Evolutionary conservation across 1,140 invertebrate genomes (phyloP).

Genomic region (Tetramorium simillimum): DNA sequence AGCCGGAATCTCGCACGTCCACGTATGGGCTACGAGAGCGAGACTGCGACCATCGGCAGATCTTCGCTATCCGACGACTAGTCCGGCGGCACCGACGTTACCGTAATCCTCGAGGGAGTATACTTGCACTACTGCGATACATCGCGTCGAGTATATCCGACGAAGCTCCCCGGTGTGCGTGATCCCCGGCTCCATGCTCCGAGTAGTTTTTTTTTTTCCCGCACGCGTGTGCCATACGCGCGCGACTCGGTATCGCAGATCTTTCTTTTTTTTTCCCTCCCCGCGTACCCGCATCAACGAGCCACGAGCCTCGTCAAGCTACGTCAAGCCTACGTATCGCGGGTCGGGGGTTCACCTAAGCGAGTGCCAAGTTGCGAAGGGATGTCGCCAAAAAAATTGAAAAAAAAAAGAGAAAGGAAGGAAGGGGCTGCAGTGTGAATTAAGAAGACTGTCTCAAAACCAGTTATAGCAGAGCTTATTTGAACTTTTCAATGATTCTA

Average conservation of each 20-base stretch:
- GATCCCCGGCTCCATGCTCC: constrained; percentile 50
- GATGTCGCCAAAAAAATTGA: not conserved
- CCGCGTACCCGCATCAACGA: constrained; percentile 33
- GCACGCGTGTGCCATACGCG: constrained; percentile 35
- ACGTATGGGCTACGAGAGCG: constrained; percentile 44
- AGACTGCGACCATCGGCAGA: constrained; percentile 45
- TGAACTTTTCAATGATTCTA: not conserved
- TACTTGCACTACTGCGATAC: constrained; percentile 58
- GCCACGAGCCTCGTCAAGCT: constrained; percentile 22
- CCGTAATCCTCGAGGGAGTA: constrained; percentile 58
- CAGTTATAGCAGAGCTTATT: not conserved
- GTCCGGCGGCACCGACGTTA: constrained; percentile 49
- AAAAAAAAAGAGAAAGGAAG: constrained; percentile 19
- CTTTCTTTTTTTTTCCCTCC: not conserved
- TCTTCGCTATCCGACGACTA: constrained; percentile 48
- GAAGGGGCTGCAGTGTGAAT: not conserved
- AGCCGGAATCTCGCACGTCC: constrained; percentile 57
- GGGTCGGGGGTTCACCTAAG: constrained; percentile 18
- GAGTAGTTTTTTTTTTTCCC: constrained; percentile 43
- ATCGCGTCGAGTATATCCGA: constrained; percentile 58
- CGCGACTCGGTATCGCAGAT: constrained; percentile 27
- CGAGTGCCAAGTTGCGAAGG: not conserved
- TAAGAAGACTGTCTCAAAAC: constrained; percentile 47
- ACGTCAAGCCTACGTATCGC: constrained; percentile 25
- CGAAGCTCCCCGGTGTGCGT: constrained; percentile 35